Percentiles rank a stretch among this genome's conserved stretches.
Evolutionary conservation across 2,888 invertebrate genomes (phyloP).

Genomic region (Tipula helvola): DNA sequence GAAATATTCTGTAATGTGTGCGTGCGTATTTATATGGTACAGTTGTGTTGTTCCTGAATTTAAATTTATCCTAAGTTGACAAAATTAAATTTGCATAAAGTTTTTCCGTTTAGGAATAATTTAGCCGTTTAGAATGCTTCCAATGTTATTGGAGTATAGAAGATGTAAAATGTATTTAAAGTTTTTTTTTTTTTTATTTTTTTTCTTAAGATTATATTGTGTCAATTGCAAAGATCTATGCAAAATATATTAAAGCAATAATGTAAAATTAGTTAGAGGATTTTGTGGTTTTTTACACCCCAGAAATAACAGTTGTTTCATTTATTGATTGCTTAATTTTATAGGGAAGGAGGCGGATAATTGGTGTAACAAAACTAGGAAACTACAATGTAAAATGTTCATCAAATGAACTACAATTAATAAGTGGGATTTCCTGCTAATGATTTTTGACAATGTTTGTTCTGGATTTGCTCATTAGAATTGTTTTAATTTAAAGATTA

Average conservation of each 20-base stretch:
- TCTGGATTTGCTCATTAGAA: too few relatives aligned
- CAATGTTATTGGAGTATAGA: background rate
- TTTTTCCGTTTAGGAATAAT: background rate
- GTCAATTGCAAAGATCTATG: background rate
- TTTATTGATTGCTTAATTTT: too few relatives aligned
- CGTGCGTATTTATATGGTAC: background rate
- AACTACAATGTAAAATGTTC: too few relatives aligned
- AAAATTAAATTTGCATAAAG: background rate
- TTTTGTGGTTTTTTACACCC: too few relatives aligned
- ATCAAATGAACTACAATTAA: too few relatives aligned
- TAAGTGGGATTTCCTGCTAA: too few relatives aligned
- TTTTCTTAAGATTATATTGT: background rate
- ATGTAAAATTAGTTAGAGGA: background rate
- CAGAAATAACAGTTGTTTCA: too few relatives aligned
- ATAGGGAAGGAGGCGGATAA: too few relatives aligned
- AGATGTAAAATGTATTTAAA: background rate
- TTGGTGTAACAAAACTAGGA: too few relatives aligned
- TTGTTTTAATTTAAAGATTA: too few relatives aligned
- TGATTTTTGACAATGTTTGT: too few relatives aligned
- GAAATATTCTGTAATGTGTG: background rate
- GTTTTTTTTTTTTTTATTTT: too few relatives aligned
- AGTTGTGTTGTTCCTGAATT: background rate
- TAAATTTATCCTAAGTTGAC: background rate
- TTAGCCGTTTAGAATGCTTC: background rate
- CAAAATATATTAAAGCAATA: background rate